phyloP scores from a whole-genome alignment of 2,113 vertebrate genomes.

The Centropus bengalensis region DNA sequence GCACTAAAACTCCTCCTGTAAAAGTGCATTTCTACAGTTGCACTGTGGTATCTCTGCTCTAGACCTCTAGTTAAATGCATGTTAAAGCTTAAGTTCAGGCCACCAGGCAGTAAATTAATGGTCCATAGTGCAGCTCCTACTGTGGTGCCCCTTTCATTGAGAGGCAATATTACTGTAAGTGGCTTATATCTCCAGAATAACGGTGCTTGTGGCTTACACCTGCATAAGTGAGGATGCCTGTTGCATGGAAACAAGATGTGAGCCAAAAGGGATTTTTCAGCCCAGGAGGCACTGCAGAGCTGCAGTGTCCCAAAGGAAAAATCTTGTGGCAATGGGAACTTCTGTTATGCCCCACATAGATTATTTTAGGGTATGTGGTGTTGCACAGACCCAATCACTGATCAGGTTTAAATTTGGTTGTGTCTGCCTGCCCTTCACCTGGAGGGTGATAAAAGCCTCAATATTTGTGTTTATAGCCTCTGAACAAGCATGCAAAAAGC shows the following conservation, averaged over 20 bases:
- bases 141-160: background rate
- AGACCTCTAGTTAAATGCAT: background rate
- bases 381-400: background rate
- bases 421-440: background rate
- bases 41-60: background rate
- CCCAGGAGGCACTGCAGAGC: background rate
- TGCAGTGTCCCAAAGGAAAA: background rate
- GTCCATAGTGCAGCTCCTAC: background rate
- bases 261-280: background rate
- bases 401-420: background rate
- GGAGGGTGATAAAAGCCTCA: background rate
- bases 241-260: conserved; percentile 22
- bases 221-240: background rate
- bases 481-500: background rate
- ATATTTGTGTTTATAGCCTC: background rate
- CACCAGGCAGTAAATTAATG: conserved; percentile 11
- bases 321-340: background rate
- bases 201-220: background rate
- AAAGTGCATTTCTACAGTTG: background rate
- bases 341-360: rapidly evolving
- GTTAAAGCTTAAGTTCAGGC: background rate
- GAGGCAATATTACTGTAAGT: background rate
- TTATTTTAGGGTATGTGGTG: background rate
- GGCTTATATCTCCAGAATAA: background rate
- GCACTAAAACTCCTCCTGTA: background rate